phyloP scores from a whole-genome alignment of 2,113 vertebrate genomes.

The Macroglossus sobrinus region DNA sequence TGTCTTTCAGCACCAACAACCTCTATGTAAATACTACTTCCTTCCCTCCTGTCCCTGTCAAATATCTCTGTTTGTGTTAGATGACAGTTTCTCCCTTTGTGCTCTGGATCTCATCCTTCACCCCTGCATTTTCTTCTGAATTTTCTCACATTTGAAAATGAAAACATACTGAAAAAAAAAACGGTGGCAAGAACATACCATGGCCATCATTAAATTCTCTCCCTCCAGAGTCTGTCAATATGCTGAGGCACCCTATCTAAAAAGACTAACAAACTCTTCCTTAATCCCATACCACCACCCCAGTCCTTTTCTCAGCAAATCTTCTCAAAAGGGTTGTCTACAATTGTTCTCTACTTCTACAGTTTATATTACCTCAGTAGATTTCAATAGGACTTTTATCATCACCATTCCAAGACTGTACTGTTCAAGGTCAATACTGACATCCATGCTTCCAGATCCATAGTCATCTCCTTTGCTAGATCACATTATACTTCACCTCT shows the following conservation, averaged over 20 bases:
- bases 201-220: not conserved
- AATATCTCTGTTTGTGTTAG: not conserved
- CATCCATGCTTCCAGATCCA: not conserved
- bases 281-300: not conserved
- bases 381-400: not conserved
- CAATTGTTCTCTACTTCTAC: not conserved
- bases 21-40: not conserved
- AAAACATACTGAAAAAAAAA: not conserved
- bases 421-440: not conserved
- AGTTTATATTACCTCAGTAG: not conserved
- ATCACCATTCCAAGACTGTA: not conserved
- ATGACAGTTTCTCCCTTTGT: not conserved
- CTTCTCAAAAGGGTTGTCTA: not conserved
- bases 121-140: not conserved
- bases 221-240: not conserved
- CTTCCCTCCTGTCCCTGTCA: not conserved
- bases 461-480: not conserved
- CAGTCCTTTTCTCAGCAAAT: not conserved
- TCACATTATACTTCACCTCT: not conserved
- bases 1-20: not conserved
- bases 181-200: not conserved
- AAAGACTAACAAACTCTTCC: not conserved
- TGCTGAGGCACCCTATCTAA: not conserved
- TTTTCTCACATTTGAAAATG: not conserved
- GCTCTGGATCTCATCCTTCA: not conserved